These are phyloP conservation scores for Brachionichthys hirsutus DNA, from an alignment of 2,113 vertebrate species.

Conservation along the genomic window DNA sequence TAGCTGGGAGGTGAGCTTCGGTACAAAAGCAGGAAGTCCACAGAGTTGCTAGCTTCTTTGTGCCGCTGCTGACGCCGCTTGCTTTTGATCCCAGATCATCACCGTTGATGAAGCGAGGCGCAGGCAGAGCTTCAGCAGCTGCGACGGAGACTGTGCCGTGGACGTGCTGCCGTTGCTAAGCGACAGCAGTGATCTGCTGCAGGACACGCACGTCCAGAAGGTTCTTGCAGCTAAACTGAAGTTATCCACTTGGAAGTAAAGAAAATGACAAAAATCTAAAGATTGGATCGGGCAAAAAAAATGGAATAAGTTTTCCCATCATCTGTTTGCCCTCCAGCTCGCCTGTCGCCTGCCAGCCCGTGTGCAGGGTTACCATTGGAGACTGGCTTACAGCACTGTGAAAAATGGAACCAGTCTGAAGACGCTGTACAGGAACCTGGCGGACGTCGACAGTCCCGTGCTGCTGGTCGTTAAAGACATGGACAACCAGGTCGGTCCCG, in stretches of 20 bases:
- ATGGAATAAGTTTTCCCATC: too few relatives aligned
- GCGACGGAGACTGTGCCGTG: constrained; percentile 77
- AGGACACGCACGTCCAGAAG: constrained; percentile 93
- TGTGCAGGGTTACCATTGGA: constrained; percentile 93
- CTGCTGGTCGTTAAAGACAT: constrained; percentile 94
- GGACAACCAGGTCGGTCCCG: constrained; percentile 85
- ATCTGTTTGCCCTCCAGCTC: constrained; percentile 76
- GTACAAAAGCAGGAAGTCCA: too few relatives aligned
- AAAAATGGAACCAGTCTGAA: constrained; percentile 95
- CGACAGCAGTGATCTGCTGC: constrained; percentile 86
- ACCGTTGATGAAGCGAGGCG: constrained; percentile 95
- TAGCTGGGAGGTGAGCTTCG: constrained; percentile 93
- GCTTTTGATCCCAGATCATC: constrained; percentile 84
- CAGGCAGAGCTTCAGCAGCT: constrained; percentile 89
- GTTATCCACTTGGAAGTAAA: too few relatives aligned
- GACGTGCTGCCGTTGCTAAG: constrained; percentile 83
- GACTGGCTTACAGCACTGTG: constrained; percentile 88
- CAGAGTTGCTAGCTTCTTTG: too few relatives aligned
- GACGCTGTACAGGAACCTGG: constrained; percentile 90
- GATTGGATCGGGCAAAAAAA: background rate
- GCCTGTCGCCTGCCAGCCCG: constrained; percentile 87
- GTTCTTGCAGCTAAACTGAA: constrained; percentile 57
- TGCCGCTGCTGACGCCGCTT: background rate
- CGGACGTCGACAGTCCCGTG: constrained; percentile 87
- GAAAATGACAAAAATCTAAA: background rate